Conservation (phyloP, 2,888 invertebrate species). For the Rotaria socialis region DNA sequence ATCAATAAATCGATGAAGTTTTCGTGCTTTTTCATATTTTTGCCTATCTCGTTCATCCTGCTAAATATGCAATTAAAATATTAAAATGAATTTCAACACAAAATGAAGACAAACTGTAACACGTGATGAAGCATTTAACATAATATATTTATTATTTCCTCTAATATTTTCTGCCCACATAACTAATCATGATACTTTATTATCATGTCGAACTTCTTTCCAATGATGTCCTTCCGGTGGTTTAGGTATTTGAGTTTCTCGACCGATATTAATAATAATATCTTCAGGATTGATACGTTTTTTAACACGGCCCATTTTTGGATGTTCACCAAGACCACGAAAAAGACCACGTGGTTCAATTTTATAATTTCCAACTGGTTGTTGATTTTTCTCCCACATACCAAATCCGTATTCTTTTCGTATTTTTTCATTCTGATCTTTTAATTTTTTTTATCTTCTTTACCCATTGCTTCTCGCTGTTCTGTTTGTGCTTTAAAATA, state of each 20-base stretch:
- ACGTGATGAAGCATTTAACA: constrained; percentile 97
- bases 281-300: constrained; percentile 83
- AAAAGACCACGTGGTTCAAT: constrained; percentile 95
- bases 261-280: constrained; percentile 93
- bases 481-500: constrained; percentile 69
- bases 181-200: constrained; percentile 91
- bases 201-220: constrained; percentile 90
- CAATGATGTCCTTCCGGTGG: constrained; percentile 87
- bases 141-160: constrained; percentile 90
- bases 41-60: constrained; percentile 94
- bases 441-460: constrained; percentile 85
- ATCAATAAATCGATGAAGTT: constrained; percentile 81
- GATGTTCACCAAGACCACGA: constrained; percentile 93
- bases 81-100: no score
- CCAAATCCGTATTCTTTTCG: constrained; percentile 88
- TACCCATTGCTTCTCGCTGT: constrained; percentile 77
- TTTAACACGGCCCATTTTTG: constrained; percentile 97
- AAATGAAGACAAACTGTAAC: constrained; percentile 65
- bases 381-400: constrained; percentile 89
- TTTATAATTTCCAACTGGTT: constrained; percentile 96
- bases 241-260: constrained; percentile 68
- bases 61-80: no score
- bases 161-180: constrained; percentile 95
- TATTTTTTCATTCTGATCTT: constrained; percentile 80
- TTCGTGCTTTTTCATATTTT: constrained; percentile 93